Evolutionary conservation across 1,140 invertebrate genomes (phyloP), one percentile per base, ranked within the genome.

Genomic region (Drosophila pruinosa): DNA sequence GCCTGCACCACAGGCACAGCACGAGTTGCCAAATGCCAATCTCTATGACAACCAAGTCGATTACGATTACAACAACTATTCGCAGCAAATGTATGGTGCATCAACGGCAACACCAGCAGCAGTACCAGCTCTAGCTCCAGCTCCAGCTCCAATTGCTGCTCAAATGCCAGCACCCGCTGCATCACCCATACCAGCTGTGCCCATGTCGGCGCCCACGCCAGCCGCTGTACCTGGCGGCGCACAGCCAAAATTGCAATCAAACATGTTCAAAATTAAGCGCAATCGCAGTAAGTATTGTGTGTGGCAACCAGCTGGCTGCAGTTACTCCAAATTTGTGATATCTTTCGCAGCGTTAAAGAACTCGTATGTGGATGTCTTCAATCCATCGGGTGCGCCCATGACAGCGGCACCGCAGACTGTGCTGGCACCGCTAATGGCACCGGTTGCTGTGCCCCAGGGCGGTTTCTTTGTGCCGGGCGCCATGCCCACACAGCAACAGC

Each of bases 301-400:
- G 7, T 26, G 22, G 0, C 10, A 15, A 10, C 26, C n/a, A n/a
- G n/a, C n/a, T 43, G 19, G 17, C 14, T 50, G 47, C 14, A 28
- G 7, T 31, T 28, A 3, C 2, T 50, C 17, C 6, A n/a, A 19
- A 28, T 0, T 8, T 2, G 0, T 1, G 17, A 22, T 26, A 24
- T 21, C 5, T 2, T 19, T 85, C 89, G 19, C 89, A 96, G 95
- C 95, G 81, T 92, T 95, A 72, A 94, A 95, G 91, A 95, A 94
- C 86, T 95, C 95, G 50, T 98, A 98, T 91, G 95, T 97, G 52
- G 96, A 98, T 92, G 95, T 97, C 24, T 95, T 97, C 91, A 97
- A 96, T 93, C 95, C 95, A 19, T 92, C 93, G 69, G 93, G 93
- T 17, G 92, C 90, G 19, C 86, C 90, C 36, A 85, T 91, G 62